Evolutionary conservation across 2,797 vertebrate genomes (phyloP), one percentile per base, ranked within the genome.

Genomic region (Nothura maculosa): DNA sequence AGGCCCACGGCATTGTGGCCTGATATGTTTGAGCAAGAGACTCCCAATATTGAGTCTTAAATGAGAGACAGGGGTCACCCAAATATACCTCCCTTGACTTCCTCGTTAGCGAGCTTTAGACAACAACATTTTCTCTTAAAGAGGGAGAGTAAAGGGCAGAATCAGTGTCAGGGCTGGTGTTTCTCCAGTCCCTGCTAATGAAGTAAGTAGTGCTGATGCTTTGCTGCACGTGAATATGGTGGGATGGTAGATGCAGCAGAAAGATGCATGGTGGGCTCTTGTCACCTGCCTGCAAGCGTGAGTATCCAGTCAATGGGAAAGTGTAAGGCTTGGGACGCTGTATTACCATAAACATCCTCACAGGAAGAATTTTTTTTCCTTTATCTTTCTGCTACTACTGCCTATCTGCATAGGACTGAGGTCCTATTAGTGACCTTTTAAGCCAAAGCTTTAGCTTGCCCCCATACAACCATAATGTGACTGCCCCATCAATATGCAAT

Each of bases 141-240:
- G 63, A 28, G 62, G 20, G 17, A n/a, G n/a, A 12, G 60, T 20
- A 79, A 75, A 87, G 81, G 54, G 54, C 75, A 85, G 42, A 32
- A 10, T 9, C 0, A 0, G 1, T 25, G 67, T 21, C 32, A 0
- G 0, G 24, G 72, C 67, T 1, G 2, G 21, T 9, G 45, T 50
- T 86, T 50, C 77, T 57, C 20, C 25, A 6, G 20, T 32, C 36
- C 52, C 28, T 34, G 61, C 22, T 89, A 62, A 81, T 7, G 66
- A 79, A 70, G 36, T 28, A 0, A 5, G n/a, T 69, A 69, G 42
- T 18, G 55, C 62, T 22, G 48, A 24, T 19, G 45, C 36, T 50
- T 64, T 40, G 21, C 32, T 28, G 60, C 6, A 1, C 28, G 38
- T 42, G 6, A 73, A 12, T 3, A 0, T 3, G 9, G 50, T 12